phyloP scores from a whole-genome alignment of 2,888 invertebrate species.

The Metallyticus violacea region DNA sequence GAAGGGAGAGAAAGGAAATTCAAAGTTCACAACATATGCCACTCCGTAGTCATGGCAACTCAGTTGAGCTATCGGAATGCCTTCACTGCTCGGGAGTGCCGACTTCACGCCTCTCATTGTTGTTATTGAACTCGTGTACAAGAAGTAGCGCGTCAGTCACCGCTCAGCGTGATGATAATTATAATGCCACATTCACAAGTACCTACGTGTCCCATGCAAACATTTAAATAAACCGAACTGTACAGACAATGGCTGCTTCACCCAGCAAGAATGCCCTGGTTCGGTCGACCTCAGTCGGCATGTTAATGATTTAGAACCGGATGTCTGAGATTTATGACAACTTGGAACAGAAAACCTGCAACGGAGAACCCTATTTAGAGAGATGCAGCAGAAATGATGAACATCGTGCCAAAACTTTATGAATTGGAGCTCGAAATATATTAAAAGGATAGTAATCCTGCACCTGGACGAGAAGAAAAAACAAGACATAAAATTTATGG shows the following conservation, averaged over 20 bases:
- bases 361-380: neutral
- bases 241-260: neutral
- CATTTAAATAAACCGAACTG: neutral
- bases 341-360: neutral
- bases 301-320: neutral
- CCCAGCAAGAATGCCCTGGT: neutral
- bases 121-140: neutral
- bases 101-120: neutral
- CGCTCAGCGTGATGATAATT: neutral
- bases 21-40: too few relatives aligned
- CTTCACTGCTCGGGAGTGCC: neutral
- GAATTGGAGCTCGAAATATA: neutral
- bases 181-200: neutral
- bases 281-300: neutral
- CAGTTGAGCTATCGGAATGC: neutral
- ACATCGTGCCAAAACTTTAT: neutral
- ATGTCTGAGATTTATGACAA: neutral
- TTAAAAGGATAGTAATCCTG: neutral
- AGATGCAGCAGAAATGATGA: neutral
- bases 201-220: neutral
- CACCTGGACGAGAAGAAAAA: neutral
- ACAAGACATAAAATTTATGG: neutral
- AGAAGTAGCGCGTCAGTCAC: neutral
- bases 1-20: neutral
- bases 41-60: too few relatives aligned